A percentile compares a stretch with the other conserved stretches of the same genome.
Conservation (phyloP, 2,888 invertebrate genomes). For the Meliscaeva auricollis region DNA sequence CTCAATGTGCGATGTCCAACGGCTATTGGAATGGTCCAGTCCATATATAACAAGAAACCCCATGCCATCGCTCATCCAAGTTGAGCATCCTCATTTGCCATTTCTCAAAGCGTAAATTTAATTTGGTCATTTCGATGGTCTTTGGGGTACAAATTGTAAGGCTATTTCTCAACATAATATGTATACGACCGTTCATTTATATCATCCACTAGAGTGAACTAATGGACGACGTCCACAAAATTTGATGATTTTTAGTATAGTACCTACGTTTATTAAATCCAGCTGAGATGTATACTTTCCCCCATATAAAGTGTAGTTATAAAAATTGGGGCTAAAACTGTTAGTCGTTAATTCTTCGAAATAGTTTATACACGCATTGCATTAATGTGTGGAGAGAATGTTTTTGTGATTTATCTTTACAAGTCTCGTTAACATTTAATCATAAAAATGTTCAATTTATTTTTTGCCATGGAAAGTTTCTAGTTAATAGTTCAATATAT, state of each 20-base stretch:
- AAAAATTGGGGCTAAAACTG: conserved; percentile 11
- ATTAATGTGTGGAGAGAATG: background rate
- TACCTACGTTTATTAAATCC: conserved; percentile 49
- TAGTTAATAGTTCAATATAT: background rate
- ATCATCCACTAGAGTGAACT: conserved; percentile 37
- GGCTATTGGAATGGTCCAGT: conserved; percentile 42
- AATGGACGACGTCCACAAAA: conserved; percentile 31
- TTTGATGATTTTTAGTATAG: conserved; percentile 52
- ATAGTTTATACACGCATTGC: conserved; percentile 2
- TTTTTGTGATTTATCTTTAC: background rate
- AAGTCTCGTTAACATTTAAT: background rate
- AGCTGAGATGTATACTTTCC: conserved; percentile 19
- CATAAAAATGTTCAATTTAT: conserved; percentile 16
- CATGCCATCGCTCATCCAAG: background rate
- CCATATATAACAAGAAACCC: background rate
- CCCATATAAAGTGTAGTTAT: no score
- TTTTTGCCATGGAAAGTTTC: background rate
- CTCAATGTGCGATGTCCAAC: conserved; percentile 31
- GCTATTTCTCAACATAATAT: conserved; percentile 54
- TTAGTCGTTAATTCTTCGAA: conserved; percentile 32
- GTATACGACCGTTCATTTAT: conserved; percentile 48
- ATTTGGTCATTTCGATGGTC: conserved; percentile 48
- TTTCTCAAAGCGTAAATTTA: conserved; percentile 55
- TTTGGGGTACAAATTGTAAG: conserved; percentile 31
- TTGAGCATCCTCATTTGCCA: conserved; percentile 22